phyloP scores from a whole-genome alignment of 2,888 invertebrate species.

The Drosophila formosana region DNA sequence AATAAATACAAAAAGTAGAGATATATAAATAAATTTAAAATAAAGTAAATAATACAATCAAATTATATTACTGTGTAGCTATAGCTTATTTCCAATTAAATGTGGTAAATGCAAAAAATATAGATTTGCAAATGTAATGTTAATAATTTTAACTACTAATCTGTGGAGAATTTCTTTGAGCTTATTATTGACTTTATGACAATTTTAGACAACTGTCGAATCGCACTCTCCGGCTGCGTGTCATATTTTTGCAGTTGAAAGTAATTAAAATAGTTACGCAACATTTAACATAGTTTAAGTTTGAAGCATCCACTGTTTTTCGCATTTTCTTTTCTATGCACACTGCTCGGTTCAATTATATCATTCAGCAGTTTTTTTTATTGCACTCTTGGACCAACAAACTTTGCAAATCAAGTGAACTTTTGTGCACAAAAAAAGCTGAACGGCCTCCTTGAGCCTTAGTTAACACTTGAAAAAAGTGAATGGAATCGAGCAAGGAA shows the following conservation, averaged over 20 bases:
- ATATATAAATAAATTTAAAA: too few relatives aligned
- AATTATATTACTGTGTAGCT: too few relatives aligned
- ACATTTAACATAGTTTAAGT: conserved; percentile 20
- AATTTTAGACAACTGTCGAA: not conserved
- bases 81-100: too few relatives aligned
- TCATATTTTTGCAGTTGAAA: not conserved
- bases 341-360: conserved; percentile 32
- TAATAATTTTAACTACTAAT: not conserved
- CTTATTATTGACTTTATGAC: not conserved
- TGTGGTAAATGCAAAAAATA: too few relatives aligned
- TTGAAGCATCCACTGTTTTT: conserved; percentile 1
- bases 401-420: conserved; percentile 43
- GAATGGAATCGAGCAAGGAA: conserved; percentile 19
- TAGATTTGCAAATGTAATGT: not conserved
- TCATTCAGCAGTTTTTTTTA: conserved; percentile 19
- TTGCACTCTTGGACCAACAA: conserved; percentile 11
- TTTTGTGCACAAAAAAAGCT: conserved; percentile 24
- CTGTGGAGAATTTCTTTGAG: not conserved
- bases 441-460: conserved; percentile 22
- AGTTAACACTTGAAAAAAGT: conserved; percentile 20
- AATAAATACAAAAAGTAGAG: too few relatives aligned
- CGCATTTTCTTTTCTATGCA: not conserved
- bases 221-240: not conserved
- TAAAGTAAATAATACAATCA: too few relatives aligned
- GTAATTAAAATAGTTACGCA: conserved; percentile 27